These are phyloP conservation scores for Dynastes hyllus DNA, from an alignment of 2,888 invertebrate genomes.

Conservation along the genomic window DNA sequence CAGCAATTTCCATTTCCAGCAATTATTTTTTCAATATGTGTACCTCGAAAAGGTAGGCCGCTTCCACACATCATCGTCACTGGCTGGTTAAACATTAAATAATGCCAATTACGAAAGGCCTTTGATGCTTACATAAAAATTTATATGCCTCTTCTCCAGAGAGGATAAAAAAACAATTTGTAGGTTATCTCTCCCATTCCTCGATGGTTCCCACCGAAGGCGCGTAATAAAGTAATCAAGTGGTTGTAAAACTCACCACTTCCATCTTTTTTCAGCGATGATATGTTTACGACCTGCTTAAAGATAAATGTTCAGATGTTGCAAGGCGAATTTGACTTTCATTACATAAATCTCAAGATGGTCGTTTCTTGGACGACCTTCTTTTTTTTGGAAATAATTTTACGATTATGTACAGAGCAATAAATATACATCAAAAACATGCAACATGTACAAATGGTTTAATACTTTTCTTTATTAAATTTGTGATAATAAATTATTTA, in stretches of 20 bases:
- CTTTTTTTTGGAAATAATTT: too few relatives aligned
- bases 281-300: constrained; percentile 15
- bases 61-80: background rate
- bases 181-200: background rate
- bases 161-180: constrained; percentile 13
- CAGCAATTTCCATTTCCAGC: too few relatives aligned
- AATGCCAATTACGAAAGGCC: constrained; percentile 6
- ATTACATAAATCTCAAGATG: constrained; percentile 5
- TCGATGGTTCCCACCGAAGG: background rate
- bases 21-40: too few relatives aligned
- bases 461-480: too few relatives aligned
- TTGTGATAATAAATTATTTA: too few relatives aligned
- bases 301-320: background rate
- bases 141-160: background rate
- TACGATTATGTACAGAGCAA: too few relatives aligned
- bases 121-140: constrained; percentile 29
- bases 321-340: background rate
- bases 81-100: constrained; percentile 1
- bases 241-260: constrained; percentile 10
- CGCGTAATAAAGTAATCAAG: constrained; percentile 27
- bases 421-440: too few relatives aligned
- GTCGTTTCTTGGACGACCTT: background rate
- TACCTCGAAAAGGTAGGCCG: too few relatives aligned
- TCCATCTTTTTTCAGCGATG: background rate
- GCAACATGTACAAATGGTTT: too few relatives aligned